Conservation (phyloP, 92 coral and sea anemone species). For the Palythoa heliodiscus region DNA sequence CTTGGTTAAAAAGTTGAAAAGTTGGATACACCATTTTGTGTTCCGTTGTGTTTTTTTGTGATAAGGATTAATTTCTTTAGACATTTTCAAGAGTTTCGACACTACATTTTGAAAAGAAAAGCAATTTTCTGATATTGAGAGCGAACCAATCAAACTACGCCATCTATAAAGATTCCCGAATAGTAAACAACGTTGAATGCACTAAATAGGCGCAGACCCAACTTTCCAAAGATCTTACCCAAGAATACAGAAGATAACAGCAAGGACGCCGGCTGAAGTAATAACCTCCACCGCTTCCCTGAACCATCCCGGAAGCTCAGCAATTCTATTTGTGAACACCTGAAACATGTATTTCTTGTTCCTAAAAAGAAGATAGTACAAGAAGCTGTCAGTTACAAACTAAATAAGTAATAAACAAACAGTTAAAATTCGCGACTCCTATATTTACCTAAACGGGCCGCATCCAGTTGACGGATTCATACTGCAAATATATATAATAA, state of each 20-base stretch:
- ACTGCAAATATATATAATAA: conserved; percentile 45
- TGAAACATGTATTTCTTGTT: conserved; percentile 66
- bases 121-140: too few species aligned
- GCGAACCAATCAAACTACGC: too few species aligned
- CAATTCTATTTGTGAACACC: conserved; percentile 58
- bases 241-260: conserved; percentile 82
- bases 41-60: too few species aligned
- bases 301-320: conserved; percentile 62
- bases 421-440: neutral
- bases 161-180: too few species aligned
- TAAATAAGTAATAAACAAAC: neutral
- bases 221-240: conserved; percentile 64
- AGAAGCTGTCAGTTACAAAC: neutral
- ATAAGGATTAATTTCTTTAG: too few species aligned
- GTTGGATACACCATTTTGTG: too few species aligned
- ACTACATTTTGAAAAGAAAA: too few species aligned
- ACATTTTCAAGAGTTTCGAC: too few species aligned
- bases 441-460: conserved; percentile 89
- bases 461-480: conserved; percentile 72
- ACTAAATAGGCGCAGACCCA: too few species aligned
- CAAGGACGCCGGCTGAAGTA: conserved; percentile 86
- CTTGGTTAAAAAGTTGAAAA: too few species aligned
- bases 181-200: too few species aligned
- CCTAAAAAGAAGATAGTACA: conserved; percentile 36
- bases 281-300: conserved; percentile 57